Conservation (phyloP, 1,140 invertebrate species). For the Lepidostoma basale region DNA sequence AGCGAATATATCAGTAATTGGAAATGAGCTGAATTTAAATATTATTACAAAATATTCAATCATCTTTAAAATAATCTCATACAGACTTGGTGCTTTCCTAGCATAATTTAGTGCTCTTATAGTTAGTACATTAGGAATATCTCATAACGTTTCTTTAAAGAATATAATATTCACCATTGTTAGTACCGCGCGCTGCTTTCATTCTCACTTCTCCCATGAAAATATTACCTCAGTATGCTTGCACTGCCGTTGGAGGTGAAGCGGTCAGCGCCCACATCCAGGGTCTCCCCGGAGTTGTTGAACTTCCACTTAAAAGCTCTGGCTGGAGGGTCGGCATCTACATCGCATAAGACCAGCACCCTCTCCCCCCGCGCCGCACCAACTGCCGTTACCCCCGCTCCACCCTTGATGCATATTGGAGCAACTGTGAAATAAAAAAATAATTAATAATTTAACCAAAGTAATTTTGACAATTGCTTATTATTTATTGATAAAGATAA, state of each 20-base stretch:
- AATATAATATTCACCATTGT: no score
- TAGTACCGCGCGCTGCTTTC: conserved; percentile 42
- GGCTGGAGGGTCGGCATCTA: conserved; percentile 86
- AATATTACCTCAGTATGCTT: conserved; percentile 65
- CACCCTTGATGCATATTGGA: conserved; percentile 70
- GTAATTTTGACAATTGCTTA: no score
- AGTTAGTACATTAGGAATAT: no score
- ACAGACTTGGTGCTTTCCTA: no score
- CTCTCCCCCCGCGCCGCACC: conserved; percentile 84
- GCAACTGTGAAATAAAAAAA: conserved; percentile 68
- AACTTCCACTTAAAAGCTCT: conserved; percentile 88
- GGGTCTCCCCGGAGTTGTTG: conserved; percentile 85
- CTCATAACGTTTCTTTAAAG: no score
- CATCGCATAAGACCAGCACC: conserved; percentile 81
- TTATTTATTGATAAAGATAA: no score
- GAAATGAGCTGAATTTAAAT: no score
- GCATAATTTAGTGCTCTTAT: no score
- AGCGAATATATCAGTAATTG: no score
- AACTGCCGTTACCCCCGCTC: conserved; percentile 70
- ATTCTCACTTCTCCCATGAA: not conserved
- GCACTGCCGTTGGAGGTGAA: conserved; percentile 73
- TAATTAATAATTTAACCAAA: no score
- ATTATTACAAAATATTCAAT: no score
- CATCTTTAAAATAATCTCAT: no score
- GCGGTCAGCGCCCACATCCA: conserved; percentile 75